Evolutionary conservation across 2,113 vertebrate genomes (phyloP).

Genomic region (Galbula dea): DNA sequence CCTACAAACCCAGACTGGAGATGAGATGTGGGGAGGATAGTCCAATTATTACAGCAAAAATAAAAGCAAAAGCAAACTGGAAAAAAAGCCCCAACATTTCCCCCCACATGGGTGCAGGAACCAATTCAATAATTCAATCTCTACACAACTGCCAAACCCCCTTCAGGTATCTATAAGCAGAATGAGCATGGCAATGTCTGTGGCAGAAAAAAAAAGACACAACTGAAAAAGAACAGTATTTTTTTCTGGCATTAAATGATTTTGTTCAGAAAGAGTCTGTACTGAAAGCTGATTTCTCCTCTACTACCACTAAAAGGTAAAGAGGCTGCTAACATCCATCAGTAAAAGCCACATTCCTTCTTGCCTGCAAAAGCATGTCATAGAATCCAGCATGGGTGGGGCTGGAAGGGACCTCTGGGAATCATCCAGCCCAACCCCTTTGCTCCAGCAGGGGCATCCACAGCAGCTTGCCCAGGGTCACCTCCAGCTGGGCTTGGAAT

Average conservation of each 20-base stretch:
- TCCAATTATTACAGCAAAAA: background rate
- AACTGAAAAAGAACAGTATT: too few species aligned
- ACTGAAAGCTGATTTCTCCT: background rate
- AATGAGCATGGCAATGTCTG: background rate
- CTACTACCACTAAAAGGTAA: background rate
- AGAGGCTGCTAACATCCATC: background rate
- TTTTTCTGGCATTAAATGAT: background rate
- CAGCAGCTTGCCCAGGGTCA: too few species aligned
- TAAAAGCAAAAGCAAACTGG: background rate
- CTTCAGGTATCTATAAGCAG: background rate
- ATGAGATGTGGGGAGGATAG: background rate
- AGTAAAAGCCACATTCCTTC: background rate
- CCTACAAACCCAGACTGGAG: background rate
- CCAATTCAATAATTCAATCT: background rate
- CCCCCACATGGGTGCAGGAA: background rate
- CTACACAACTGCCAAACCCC: background rate
- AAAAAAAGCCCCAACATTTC: background rate
- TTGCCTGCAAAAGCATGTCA: background rate
- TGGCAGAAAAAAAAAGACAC: background rate
- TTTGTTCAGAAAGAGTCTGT: background rate
- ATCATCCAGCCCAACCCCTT: too few species aligned
- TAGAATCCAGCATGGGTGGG: too few species aligned
- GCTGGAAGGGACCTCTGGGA: too few species aligned
- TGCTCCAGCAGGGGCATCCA: too few species aligned
- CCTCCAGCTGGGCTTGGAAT: too few species aligned